phyloP scores from a whole-genome alignment of 1,140 invertebrate genomes.

The Drosophila trapezifrons region DNA sequence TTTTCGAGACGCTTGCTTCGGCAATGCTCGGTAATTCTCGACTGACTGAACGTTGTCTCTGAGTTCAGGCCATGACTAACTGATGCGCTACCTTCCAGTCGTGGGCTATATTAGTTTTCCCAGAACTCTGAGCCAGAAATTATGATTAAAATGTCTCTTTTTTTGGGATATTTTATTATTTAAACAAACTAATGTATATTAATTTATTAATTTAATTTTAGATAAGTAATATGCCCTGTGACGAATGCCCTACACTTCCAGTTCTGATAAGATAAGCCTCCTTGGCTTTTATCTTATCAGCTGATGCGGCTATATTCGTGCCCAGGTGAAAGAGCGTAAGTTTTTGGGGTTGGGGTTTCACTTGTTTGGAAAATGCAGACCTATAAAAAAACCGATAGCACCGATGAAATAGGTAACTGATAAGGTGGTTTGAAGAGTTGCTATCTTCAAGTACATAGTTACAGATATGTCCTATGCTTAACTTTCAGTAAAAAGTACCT shows the following conservation, averaged over 20 bases:
- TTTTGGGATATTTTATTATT: not conserved
- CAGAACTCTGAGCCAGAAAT: too few species aligned
- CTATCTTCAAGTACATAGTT: not conserved
- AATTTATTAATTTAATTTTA: not conserved
- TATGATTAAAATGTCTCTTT: not conserved
- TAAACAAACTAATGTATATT: too few species aligned
- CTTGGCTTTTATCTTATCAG: conserved; percentile 53
- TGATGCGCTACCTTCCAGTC: conserved; percentile 15
- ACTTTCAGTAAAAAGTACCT: not conserved
- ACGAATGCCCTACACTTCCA: conserved; percentile 40
- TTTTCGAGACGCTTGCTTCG: conserved; percentile 10
- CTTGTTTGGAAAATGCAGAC: conserved; percentile 21
- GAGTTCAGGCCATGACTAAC: conserved; percentile 32
- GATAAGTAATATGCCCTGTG: not conserved
- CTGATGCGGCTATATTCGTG: conserved; percentile 27
- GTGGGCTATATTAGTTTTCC: not conserved
- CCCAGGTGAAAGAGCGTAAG: conserved; percentile 4
- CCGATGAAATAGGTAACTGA: conserved; percentile 4
- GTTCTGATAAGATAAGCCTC: conserved; percentile 60
- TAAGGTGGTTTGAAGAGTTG: not conserved
- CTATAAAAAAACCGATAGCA: not conserved
- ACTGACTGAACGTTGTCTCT: conserved; percentile 24
- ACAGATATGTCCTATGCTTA: not conserved
- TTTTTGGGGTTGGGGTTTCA: not conserved
- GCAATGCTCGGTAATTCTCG: conserved; percentile 21